Evolutionary conservation across 1,140 invertebrate species (phyloP).

Genomic region (Cydia pomonella): DNA sequence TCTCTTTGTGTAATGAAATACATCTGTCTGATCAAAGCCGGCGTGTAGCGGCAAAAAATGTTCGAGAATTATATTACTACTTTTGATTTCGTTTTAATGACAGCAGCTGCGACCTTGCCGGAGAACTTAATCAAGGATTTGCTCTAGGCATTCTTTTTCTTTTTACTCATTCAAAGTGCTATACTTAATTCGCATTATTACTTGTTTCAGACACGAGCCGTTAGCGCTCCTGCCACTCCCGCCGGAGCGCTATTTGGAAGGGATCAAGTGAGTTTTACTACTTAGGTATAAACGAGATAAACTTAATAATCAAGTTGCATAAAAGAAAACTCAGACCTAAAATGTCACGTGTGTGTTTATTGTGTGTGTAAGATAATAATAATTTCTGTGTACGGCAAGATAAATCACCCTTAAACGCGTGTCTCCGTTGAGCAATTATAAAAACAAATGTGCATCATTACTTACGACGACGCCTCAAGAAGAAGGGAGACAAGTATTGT

Average conservation of each 20-base stretch:
- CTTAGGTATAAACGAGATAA: background rate
- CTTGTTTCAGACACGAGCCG: conserved; percentile 72
- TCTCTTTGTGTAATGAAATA: conserved; percentile 38
- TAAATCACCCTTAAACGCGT: conserved; percentile 14
- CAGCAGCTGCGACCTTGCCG: conserved; percentile 41
- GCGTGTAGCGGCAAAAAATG: conserved; percentile 44
- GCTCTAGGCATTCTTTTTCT: background rate
- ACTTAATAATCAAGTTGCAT: background rate
- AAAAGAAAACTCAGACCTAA: background rate
- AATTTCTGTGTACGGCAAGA: background rate
- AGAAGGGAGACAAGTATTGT: conserved; percentile 18
- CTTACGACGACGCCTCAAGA: background rate
- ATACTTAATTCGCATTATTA: conserved; percentile 33
- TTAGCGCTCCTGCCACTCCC: conserved; percentile 77
- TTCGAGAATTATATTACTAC: conserved; percentile 52
- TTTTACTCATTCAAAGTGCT: background rate
- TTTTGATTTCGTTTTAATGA: conserved; percentile 61
- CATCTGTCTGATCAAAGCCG: conserved; percentile 31
- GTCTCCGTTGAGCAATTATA: conserved; percentile 1
- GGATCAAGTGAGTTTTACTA: conserved; percentile 59
- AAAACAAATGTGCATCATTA: conserved; percentile 23
- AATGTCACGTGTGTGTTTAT: conserved; percentile 10
- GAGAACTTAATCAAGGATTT: conserved; percentile 37
- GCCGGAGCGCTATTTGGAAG: conserved; percentile 60
- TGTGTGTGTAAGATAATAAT: conserved; percentile 1